phyloP scores from a whole-genome alignment of 2,888 invertebrate species.

The Drosophila subsilvestris region DNA sequence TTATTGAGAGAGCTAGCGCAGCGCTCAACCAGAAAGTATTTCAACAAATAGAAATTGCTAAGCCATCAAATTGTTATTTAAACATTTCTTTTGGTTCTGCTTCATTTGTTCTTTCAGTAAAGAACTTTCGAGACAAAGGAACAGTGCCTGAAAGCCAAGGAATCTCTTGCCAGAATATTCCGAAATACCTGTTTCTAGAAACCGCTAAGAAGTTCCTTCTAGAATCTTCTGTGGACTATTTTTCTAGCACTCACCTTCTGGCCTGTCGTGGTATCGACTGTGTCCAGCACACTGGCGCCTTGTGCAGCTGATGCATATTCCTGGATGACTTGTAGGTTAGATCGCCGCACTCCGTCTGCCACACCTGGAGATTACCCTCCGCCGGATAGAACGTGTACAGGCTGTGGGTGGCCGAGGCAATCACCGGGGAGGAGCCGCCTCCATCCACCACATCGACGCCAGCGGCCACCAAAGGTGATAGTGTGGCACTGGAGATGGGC shows the following conservation, averaged over 20 bases:
- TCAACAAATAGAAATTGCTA: not conserved
- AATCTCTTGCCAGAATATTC: not conserved
- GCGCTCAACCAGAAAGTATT: slow-evolving; percentile 7
- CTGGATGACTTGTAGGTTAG: slow-evolving; percentile 84
- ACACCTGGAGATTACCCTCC: slow-evolving; percentile 84
- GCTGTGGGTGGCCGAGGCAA: slow-evolving; percentile 83
- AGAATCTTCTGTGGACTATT: not conserved
- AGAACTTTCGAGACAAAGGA: not conserved
- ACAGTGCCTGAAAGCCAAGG: not conserved
- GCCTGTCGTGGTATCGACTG: slow-evolving; percentile 84
- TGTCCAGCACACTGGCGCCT: slow-evolving; percentile 84
- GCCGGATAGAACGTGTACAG: slow-evolving; percentile 84
- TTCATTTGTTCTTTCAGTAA: not conserved
- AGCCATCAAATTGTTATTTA: no score
- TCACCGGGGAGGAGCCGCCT: slow-evolving; percentile 80
- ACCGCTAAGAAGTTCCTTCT: not conserved
- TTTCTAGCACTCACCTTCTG: slow-evolving; percentile 80
- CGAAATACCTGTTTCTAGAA: not conserved
- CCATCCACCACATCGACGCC: slow-evolving; percentile 75
- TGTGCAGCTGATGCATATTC: slow-evolving; percentile 83
- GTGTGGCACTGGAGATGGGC: slow-evolving; percentile 81
- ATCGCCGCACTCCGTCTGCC: slow-evolving; percentile 84
- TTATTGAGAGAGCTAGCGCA: slow-evolving; percentile 33
- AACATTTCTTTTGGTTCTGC: not conserved
- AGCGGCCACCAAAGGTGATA: slow-evolving; percentile 72